Percentiles rank a stretch among this genome's conserved stretches.
phyloP scores from a whole-genome alignment of 2,113 vertebrate species.

The Myotis davidii region DNA sequence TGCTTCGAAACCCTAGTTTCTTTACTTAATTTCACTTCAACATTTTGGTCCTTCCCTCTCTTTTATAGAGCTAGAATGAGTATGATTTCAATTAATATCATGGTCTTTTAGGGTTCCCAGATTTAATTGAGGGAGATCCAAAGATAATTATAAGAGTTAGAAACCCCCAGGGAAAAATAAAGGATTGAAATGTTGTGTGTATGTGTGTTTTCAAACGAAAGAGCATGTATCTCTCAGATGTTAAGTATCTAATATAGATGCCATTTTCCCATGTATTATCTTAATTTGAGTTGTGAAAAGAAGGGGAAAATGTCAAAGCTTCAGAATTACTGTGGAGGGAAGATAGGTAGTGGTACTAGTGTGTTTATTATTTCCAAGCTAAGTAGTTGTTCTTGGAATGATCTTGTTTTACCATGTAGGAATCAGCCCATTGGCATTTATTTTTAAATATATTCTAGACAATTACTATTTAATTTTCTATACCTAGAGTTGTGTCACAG shows the following conservation, averaged over 20 bases:
- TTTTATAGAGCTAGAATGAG: neutral
- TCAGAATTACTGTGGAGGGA: neutral
- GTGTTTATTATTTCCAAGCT: conserved; percentile 15
- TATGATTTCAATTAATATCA: neutral
- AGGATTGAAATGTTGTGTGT: neutral
- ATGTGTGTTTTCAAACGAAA: neutral
- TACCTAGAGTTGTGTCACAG: neutral
- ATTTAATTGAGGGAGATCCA: neutral
- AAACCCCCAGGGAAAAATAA: neutral
- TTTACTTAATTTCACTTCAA: conserved; percentile 1
- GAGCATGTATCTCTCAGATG: neutral
- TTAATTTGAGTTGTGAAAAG: neutral
- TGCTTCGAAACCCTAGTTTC: neutral
- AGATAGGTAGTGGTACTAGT: neutral
- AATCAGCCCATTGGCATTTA: neutral
- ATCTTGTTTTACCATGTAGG: conserved; percentile 8
- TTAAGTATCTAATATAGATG: neutral
- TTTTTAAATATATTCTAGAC: neutral
- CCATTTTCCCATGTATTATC: neutral
- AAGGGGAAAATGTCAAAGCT: neutral
- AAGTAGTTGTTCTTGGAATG: neutral
- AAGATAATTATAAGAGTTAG: neutral
- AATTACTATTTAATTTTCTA: conserved; percentile 44
- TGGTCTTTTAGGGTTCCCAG: neutral
- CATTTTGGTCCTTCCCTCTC: conserved; percentile 17